Base-by-base conservation (phyloP, 2,888 invertebrate genomes). In the Erynnis tages region DNA sequence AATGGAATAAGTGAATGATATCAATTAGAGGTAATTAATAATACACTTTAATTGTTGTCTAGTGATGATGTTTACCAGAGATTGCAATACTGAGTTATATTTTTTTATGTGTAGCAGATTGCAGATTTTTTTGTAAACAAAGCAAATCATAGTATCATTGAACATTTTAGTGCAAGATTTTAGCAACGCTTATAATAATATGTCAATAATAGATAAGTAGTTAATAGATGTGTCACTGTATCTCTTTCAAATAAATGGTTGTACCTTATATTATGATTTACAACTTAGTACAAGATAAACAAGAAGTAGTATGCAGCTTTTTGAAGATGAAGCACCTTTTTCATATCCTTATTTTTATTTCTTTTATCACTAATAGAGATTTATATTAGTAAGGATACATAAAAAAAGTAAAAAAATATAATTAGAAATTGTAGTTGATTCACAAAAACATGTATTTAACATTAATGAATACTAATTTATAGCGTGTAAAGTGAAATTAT, bases 71-170 rank as follows among this genome's bases (percentile, higher is more conserved):
- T 81, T 79, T 76, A 82, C 78, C 73, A 75, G 79, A 83, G 77
- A 81, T 82, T 82, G 80, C 86, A 87, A 85, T 84, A 85, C 80
- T 71, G 74, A 79, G 80, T 80, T 82, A 78, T 88, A 85, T 87
- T 86, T 87, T 86, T 86, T 84, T 84, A 82, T 83, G 73, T 75
- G 77, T 76, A 79, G 69, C 69, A 65, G 72, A 72, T 71, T 67
- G 67, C 69, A 66, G 54, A 56, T 59, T 59, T 57, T n/a, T 53
- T 69, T 69, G 70, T 70, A 65, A 69, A 66, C 61, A 53, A 73
- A 71, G 69, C 64, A 67, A 62, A 69, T 71, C 62, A 66, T 76
- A 77, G 67, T 69, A 62, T n/a, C 58, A 53, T 70, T 74, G 66
- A 71, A 66, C 60, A 67, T 66, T 69, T 69, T 71, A 74, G 66